Base-by-base conservation (phyloP, 2,888 invertebrate genomes). In the Latheticus oryzae region DNA sequence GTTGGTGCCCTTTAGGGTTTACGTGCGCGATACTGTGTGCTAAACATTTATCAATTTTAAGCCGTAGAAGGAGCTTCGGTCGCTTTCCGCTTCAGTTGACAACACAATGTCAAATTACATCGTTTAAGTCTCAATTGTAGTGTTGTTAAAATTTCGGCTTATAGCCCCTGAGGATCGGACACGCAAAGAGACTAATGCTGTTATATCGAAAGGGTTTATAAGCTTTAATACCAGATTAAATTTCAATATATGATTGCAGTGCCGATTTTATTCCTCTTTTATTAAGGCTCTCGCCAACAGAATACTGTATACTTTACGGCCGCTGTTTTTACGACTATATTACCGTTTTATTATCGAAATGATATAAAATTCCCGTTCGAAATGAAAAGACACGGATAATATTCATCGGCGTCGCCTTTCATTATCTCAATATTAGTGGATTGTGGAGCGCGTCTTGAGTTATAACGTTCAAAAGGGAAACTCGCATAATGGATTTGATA, bases 141-240 rank as follows among this genome's bases (percentile, higher is more conserved):
- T 60, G 66, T 67, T 67, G 70, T 71, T 72, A 68, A 70, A 72
- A 69, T 71, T 69, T 66, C 62, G 66, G 72, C 65, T 72, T 72
- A 70, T 64, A 63, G 59, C 69, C 67, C 68, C 66, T 56, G 57
- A 48, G 42, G 37, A 42, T 58, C 50, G 47, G 19, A 28, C 42
- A 42, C 40, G 58, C 47, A 57, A 63, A 61, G 60, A 63, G 48
- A 57, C 58, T 66, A 64, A 69, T 64, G 59, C 61, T 51, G 65
- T 65, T 66, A 65, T 43, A 58, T 52, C 55, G 53, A 45, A 53
- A 60, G 60, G 62, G 64, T 59, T 64, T 62, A 50, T 51, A 52
- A 47, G 56, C 37, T 40, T 58, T 60, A 62, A 58, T 62, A 48
- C 45, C 43, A 35, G 63, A 64, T 62, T 65, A 62, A 62, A 64